Percentiles rank a stretch among this genome's conserved stretches.
These are phyloP conservation scores for Whitmania pigra DNA, from an alignment of 1,140 invertebrate genomes.

Conservation along the genomic window DNA sequence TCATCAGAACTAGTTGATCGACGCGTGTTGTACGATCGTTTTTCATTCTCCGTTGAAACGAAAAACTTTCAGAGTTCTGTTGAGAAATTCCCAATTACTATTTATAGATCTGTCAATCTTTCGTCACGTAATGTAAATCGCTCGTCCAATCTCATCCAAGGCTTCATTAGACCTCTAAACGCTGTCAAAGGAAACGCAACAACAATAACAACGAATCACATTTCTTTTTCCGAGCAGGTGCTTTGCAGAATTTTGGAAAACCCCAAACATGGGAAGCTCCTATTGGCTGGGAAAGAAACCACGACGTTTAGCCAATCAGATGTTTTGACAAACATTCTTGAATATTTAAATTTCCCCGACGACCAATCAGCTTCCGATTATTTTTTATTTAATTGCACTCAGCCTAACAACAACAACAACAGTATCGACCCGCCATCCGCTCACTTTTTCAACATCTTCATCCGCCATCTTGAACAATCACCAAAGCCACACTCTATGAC, in stretches of 20 bases:
- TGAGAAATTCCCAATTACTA: not conserved
- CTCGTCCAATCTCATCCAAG: constrained; percentile 39
- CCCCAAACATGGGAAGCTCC: constrained; percentile 39
- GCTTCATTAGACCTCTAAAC: constrained; percentile 32
- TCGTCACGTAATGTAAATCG: constrained; percentile 14
- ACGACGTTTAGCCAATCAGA: constrained; percentile 36
- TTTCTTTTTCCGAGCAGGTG: constrained; percentile 32
- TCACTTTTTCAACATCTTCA: constrained; percentile 33
- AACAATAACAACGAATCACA: constrained; percentile 31
- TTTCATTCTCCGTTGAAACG: too few species aligned
- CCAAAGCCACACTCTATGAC: not conserved
- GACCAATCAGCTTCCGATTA: constrained; percentile 34
- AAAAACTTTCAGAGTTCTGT: too few species aligned
- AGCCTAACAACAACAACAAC: constrained; percentile 36
- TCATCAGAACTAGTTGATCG: too few species aligned
- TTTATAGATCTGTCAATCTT: not conserved
- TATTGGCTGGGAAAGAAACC: constrained; percentile 30
- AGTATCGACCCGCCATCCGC: constrained; percentile 33
- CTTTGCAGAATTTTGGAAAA: constrained; percentile 37
- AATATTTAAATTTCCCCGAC: constrained; percentile 33
- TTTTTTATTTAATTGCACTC: constrained; percentile 36
- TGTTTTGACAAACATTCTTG: constrained; percentile 33
- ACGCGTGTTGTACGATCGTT: too few species aligned
- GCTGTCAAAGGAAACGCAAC: constrained; percentile 40
- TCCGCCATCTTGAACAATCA: constrained; percentile 37